Conservation (phyloP, 2,113 vertebrate genomes). For the Erpornis zantholeuca region DNA sequence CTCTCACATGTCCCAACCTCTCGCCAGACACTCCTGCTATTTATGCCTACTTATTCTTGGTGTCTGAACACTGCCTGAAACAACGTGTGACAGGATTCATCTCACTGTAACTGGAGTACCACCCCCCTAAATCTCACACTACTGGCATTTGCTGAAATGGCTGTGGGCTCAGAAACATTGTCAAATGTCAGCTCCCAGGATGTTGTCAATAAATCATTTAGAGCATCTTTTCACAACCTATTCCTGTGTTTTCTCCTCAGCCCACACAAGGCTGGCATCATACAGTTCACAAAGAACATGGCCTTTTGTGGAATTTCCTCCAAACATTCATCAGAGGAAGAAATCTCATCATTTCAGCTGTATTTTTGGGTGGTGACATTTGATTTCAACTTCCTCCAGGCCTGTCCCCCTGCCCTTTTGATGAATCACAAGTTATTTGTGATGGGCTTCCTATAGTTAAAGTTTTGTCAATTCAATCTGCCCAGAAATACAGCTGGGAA, state of each 20-base stretch:
- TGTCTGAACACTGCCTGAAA: neutral
- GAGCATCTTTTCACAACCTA: slow-evolving; percentile 1
- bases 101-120: slow-evolving; percentile 21
- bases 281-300: neutral
- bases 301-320: slow-evolving; percentile 15
- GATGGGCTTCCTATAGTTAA: neutral
- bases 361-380: slow-evolving; percentile 56
- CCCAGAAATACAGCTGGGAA: neutral
- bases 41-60: neutral
- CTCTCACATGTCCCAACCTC: neutral
- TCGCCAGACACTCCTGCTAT: neutral
- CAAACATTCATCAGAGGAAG: slow-evolving; percentile 19
- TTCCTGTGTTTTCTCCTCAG: neutral
- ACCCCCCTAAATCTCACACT: neutral
- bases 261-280: slow-evolving; percentile 4
- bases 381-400: slow-evolving; percentile 31
- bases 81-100: neutral
- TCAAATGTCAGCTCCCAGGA: slow-evolving; percentile 30
- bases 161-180: neutral
- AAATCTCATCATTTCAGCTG: slow-evolving; percentile 20
- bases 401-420: slow-evolving; percentile 14
- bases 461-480: neutral
- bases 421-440: slow-evolving; percentile 40
- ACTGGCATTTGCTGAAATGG: slow-evolving; percentile 21
- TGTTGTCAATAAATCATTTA: slow-evolving; percentile 23